Base-by-base conservation (phyloP, 1,140 invertebrate genomes). In the Propsilocerus akamusi region DNA sequence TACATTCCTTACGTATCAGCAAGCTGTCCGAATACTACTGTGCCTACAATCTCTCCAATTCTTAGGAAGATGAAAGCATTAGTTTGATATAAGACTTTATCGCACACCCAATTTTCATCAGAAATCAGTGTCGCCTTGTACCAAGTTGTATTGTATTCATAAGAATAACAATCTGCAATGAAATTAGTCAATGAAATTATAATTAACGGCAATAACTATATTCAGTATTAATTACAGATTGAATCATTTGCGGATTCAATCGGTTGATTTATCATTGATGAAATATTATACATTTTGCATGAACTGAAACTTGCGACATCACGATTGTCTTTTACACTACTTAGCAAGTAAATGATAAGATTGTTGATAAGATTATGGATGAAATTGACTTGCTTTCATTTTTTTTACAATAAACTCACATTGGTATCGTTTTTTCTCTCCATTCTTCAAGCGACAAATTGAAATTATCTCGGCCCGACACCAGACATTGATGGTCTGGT, bases 61-160 rank as follows among this genome's bases (percentile, higher is more conserved):
- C 70, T 68, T 48, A 61, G 62, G 50, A 68, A 61, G 12, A 68
- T 64, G 50, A 73, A 69, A 46, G 67, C 60, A 60, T 73, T 71
- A 52, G 70, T 66, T 46, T 68, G 62, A 52, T 66, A 64, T 51
- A 72, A 59, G 53, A 65, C 60, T 54, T 71, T 66, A n/a, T 68
- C 63, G 52, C 73, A 75, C 14, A 75, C 70, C 72, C 72, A 75
- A 60, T 75, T 53, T 54, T 70, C 53, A 50, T 71, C 61, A 4
- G 67, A 69, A 12, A 66, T 59, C 37, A 66, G 60, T 34, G 71
- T 72, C 51, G 56, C 59, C 24, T 58, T 56, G 52, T 68, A 73
- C 65, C 70, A 73, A 5, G 68, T 70, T 37, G 50, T 61, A 56
- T 74, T 71, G 58, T 70, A 74, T 46, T 63, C 70, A 64, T 69